Conservation (phyloP, 2,888 invertebrate genomes). For the Brachynemurus nebulosus region DNA sequence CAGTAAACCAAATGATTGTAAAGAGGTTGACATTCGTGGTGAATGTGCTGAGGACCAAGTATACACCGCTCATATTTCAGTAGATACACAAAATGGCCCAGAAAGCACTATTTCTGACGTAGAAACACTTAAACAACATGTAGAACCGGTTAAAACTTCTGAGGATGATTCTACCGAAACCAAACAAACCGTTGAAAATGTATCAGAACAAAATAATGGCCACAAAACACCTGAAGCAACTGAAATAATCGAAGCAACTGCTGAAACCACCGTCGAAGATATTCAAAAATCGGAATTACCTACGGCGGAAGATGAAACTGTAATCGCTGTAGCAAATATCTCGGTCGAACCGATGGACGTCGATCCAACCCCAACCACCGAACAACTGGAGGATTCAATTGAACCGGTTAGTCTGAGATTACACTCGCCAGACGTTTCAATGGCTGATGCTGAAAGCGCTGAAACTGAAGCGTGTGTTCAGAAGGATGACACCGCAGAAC, state of each 20-base stretch:
- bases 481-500: too few relatives aligned
- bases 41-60: slow-evolving; percentile 1
- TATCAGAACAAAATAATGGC: too few relatives aligned
- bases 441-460: not conserved
- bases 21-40: not conserved
- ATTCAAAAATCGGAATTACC: slow-evolving; percentile 3
- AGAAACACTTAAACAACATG: slow-evolving; percentile 4
- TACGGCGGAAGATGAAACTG: slow-evolving; percentile 6
- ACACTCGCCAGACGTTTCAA: not conserved
- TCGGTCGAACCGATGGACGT: slow-evolving; percentile 3
- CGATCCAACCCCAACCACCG: not conserved
- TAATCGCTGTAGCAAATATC: too few relatives aligned
- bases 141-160: slow-evolving; percentile 9
- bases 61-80: slow-evolving; percentile 4
- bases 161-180: slow-evolving; percentile 7
- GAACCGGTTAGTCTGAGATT: too few relatives aligned
- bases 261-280: slow-evolving; percentile 15
- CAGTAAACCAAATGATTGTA: slow-evolving; percentile 1
- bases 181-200: not conserved
- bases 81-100: slow-evolving; percentile 9
- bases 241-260: slow-evolving; percentile 11
- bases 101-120: slow-evolving; percentile 1
- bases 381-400: slow-evolving; percentile 2
- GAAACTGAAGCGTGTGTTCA: not conserved
- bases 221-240: too few relatives aligned